Evolutionary conservation across 1,140 invertebrate genomes (phyloP), one percentile per base, ranked within the genome.

Genomic region (Dreissena rostriformis): DNA sequence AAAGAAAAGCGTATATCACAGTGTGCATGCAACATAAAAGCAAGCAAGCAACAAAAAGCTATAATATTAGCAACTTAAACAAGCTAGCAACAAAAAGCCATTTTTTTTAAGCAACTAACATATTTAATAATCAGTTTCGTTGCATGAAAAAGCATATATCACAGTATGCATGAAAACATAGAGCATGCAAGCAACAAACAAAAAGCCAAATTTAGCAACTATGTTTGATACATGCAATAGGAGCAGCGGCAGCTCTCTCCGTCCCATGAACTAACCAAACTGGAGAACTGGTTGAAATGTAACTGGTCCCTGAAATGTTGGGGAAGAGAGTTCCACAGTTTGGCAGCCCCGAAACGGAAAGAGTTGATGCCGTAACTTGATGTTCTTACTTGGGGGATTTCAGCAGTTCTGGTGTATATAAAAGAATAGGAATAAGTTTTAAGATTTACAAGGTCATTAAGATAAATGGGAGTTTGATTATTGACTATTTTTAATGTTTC

Each of bases 341-440:
- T 77, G 24, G 75, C 24, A 15, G 75, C 75, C 24, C 19, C 24
- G 61, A 63, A 63, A 24, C 15, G n/a, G 19, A 77, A 65, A 66
- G 75, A 77, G 26, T 77, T 57, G 63, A 19, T 70, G 22, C 77
- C 77, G 70, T 79, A 70, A 22, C 65, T 79, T 12, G 77, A 70
- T 29, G 77, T 79, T 79, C 65, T 70, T 57, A 55, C 39, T 53
- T 52, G 65, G 22, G 66, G 77, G 52, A 79, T 39, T 26, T 53
- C 51, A 24, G 53, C 65, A 28, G 57, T 55, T 17, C 28, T 51
- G 22, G 53, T 61, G 22, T 79, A 79, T n/a, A 49, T 79, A 70
- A 79, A 79, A 68, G 19, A 39, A 39, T 39, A 39, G 39, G 39
- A 39, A 39, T 39, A 5, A 39, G 39, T 5, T 39, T 39, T 39